Conservation (phyloP, 2,888 invertebrate genomes). For the Anarsia innoxiella region DNA sequence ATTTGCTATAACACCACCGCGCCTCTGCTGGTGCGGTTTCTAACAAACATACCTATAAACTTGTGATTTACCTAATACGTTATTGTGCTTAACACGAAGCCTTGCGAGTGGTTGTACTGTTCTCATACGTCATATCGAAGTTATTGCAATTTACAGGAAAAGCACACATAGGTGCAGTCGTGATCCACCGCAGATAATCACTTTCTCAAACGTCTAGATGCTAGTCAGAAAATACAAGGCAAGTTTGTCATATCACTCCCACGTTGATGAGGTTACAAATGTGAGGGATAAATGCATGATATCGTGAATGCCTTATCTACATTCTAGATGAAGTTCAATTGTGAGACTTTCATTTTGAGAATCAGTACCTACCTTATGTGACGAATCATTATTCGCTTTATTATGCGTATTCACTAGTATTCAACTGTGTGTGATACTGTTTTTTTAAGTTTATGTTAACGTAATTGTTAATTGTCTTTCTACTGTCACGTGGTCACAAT, state of each 20-base stretch:
- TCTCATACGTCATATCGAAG: slow-evolving; percentile 32
- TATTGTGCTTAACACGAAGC: slow-evolving; percentile 26
- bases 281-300: slow-evolving; percentile 13
- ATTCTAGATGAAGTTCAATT: slow-evolving; percentile 6
- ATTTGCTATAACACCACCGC: neutral
- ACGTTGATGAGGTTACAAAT: slow-evolving; percentile 21
- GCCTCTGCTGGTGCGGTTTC: no score
- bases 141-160: slow-evolving; percentile 38
- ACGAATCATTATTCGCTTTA: no score
- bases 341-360: no score
- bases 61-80: slow-evolving; percentile 21
- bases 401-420: no score
- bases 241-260: slow-evolving; percentile 34
- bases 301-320: slow-evolving; percentile 15
- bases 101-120: no score
- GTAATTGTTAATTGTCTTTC: no score
- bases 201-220: slow-evolving; percentile 41
- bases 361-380: no score
- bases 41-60: slow-evolving; percentile 9
- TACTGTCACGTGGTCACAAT: no score
- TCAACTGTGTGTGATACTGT: no score
- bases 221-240: slow-evolving; percentile 25
- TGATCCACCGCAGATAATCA: slow-evolving; percentile 36
- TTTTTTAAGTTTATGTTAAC: no score
- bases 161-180: slow-evolving; percentile 35